A percentile compares a stretch with the other conserved stretches of the same genome.
Conservation (phyloP, 1,140 invertebrate genomes). For the Listronotus oregonensis region DNA sequence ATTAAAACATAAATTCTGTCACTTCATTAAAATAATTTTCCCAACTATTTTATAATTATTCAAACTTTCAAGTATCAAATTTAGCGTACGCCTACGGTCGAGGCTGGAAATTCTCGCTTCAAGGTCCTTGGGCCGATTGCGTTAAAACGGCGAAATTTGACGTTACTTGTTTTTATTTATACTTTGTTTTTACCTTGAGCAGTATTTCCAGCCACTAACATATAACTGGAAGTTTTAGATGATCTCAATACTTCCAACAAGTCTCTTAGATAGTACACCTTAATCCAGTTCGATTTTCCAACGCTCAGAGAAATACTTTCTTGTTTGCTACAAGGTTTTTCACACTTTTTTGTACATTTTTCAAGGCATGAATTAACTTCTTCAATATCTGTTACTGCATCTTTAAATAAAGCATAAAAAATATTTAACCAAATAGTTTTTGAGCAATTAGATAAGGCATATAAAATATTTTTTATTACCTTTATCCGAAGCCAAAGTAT, state of each 20-base stretch:
- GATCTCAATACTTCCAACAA: conserved; percentile 38
- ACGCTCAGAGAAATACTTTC: conserved; percentile 19
- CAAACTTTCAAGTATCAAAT: too few species aligned
- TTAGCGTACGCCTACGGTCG: too few species aligned
- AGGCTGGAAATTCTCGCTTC: too few species aligned
- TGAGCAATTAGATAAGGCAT: too few species aligned
- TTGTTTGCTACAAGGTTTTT: conserved; percentile 14
- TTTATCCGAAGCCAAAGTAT: conserved; percentile 51
- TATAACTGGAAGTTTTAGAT: conserved; percentile 38
- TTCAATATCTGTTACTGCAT: conserved; percentile 35
- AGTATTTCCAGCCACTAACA: conserved; percentile 50
- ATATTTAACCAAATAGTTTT: too few species aligned
- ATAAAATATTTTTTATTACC: background rate
- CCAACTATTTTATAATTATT: too few species aligned
- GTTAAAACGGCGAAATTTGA: too few species aligned
- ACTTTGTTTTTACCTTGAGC: conserved; percentile 48
- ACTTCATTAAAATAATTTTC: too few species aligned
- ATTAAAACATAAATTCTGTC: too few species aligned
- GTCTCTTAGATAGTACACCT: conserved; percentile 40
- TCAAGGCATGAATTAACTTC: conserved; percentile 19
- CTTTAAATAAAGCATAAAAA: too few species aligned
- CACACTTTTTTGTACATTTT: conserved; percentile 19
- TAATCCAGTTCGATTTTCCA: conserved; percentile 40
- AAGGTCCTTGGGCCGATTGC: too few species aligned
- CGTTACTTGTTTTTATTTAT: too few species aligned